Base-by-base conservation (phyloP, 2,888 invertebrate species). In the Erebia ligea region DNA sequence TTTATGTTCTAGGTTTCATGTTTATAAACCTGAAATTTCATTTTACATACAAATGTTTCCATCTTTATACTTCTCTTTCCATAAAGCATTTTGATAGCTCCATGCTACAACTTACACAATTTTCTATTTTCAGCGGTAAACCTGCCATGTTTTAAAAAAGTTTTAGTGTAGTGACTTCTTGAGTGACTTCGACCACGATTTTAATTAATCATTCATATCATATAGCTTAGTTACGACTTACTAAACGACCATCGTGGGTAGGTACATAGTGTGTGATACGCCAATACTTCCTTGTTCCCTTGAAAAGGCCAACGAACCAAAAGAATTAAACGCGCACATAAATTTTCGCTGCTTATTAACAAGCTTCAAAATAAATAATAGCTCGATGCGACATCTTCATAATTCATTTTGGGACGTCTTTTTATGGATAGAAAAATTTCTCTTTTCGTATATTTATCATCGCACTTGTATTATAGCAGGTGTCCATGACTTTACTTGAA, bases 201-300 rank as follows among this genome's bases (percentile, higher is more conserved):
- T 58, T 5, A 15, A 59, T 59, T 4, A 59, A 69, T 68, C 69
- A 73, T 70, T 64, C 66, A 62, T 68, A 71, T 67, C 63, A 65
- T 67, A 64, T 66, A 59, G 42, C 58, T 57, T 48, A 62, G 67
- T 15, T 68, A 70, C 66, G 42, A 63, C 50, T 66, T 56, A 70
- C 59, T 80, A 78, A 72, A 78, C 48, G 81, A 80, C 45, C 70
- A 61, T 84, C 81, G 82, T 82, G 72, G 76, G 75, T 82, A 80
- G 76, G 75, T 82, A 80, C 82, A 76, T 64, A 65, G 59, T 67
- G 85, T 86, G 85, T 73, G 79, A 79, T 76, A 75, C 77, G 78
- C 75, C 76, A 73, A 76, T 73, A 80, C 87, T 90, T 90, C 90
- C 88, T 87, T 83, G 88, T 90, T 85, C 82, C 87, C 86, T 87